phyloP scores from a whole-genome alignment of 1,140 invertebrate genomes.

The Lepidurus packardi region DNA sequence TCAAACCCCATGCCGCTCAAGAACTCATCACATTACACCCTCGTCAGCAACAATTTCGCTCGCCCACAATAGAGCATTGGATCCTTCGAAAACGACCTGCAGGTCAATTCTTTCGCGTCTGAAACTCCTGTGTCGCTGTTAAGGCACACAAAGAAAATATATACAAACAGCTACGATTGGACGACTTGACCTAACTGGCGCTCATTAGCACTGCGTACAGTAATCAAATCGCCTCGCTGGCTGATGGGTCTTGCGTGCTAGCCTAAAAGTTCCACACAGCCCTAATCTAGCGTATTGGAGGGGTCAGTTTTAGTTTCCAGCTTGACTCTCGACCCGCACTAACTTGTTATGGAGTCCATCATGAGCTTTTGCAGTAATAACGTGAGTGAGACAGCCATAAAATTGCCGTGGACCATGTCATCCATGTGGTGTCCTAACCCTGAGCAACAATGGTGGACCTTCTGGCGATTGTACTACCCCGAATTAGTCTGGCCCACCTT shows the following conservation, averaged over 20 bases:
- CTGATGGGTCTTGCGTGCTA: not conserved
- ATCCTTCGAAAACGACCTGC: not conserved
- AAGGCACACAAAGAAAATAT: not conserved
- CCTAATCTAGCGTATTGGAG: not conserved
- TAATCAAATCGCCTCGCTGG: conserved; percentile 14
- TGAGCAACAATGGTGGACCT: conserved; percentile 21
- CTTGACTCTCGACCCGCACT: not conserved
- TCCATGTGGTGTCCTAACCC: not conserved
- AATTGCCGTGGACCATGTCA: not conserved
- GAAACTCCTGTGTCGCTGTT: not conserved
- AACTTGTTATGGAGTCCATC: not conserved
- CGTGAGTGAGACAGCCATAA: not conserved
- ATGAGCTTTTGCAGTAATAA: not conserved
- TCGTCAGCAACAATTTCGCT: conserved; percentile 18
- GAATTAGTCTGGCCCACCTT: conserved; percentile 17
- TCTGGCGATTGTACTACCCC: not conserved
- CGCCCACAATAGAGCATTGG: conserved; percentile 7
- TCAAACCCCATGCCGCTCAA: not conserved
- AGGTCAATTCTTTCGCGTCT: not conserved
- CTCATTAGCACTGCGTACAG: conserved; percentile 12
- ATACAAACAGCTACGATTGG: conserved; percentile 18
- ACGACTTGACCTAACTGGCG: conserved; percentile 10
- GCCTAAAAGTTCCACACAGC: not conserved
- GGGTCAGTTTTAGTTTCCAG: not conserved
- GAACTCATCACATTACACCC: conserved; percentile 2